Conservation (phyloP, 2,113 vertebrate genomes). For the Psephotus haematonotus region DNA sequence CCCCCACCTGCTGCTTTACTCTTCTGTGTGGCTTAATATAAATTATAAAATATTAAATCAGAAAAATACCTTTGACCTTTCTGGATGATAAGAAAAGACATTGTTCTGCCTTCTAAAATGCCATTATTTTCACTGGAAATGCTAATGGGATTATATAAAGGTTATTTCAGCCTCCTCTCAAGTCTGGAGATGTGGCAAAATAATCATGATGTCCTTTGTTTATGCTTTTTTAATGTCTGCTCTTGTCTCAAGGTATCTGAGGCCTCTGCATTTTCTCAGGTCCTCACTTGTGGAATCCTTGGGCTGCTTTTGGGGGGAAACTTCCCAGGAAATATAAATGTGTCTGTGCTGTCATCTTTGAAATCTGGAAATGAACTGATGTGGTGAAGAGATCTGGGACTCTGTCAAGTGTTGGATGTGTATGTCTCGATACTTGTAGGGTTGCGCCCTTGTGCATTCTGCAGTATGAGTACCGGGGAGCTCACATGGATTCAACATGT, state of each 20-base stretch:
- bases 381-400: neutral
- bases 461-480: neutral
- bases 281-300: neutral
- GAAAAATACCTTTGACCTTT: slow-evolving; percentile 70
- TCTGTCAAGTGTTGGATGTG: neutral
- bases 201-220: slow-evolving; percentile 55
- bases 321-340: neutral
- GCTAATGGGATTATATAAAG: slow-evolving; percentile 72
- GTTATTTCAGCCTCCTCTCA: slow-evolving; percentile 52
- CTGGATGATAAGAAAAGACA: slow-evolving; percentile 41
- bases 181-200: neutral
- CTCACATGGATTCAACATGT: accelerated
- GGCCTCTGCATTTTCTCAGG: neutral
- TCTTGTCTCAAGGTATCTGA: neutral
- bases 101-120: slow-evolving; percentile 47
- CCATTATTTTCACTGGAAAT: slow-evolving; percentile 51
- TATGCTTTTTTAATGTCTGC: slow-evolving; percentile 56
- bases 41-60: slow-evolving; percentile 66
- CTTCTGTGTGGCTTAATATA: slow-evolving; percentile 40
- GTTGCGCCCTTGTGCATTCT: neutral
- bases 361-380: neutral
- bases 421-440: neutral
- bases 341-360: neutral
- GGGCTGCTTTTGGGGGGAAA: neutral
- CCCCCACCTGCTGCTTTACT: neutral